These are phyloP conservation scores for Oithona nana DNA, from an alignment of 2,888 invertebrate genomes.

Conservation along the genomic window DNA sequence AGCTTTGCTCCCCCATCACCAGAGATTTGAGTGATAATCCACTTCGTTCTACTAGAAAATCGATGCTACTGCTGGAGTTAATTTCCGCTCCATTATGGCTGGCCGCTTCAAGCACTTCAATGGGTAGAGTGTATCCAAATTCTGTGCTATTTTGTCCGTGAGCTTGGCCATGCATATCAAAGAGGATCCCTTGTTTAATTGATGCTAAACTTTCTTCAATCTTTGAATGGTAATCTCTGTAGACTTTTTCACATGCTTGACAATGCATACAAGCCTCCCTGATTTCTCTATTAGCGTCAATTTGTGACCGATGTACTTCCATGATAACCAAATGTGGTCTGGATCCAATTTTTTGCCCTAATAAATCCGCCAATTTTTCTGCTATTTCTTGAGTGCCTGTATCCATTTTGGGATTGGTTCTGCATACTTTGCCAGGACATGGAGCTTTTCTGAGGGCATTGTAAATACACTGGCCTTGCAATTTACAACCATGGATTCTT, in stretches of 20 bases:
- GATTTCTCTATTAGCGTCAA: not conserved
- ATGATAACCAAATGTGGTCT: not conserved
- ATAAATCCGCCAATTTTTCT: not conserved
- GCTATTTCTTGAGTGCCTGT: not conserved
- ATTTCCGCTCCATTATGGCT: not conserved
- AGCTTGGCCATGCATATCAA: not conserved
- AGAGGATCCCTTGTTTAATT: not conserved
- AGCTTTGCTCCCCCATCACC: not conserved
- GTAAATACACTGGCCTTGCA: not conserved
- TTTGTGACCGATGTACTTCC: not conserved
- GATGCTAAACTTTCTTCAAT: not conserved
- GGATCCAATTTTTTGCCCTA: not conserved
- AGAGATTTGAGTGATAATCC: not conserved
- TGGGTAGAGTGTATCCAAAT: not conserved
- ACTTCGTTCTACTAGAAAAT: not conserved
- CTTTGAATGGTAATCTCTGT: not conserved
- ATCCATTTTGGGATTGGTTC: not conserved
- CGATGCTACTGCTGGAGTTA: not conserved
- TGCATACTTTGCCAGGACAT: not conserved
- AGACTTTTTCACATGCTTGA: not conserved
- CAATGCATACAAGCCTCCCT: not conserved
- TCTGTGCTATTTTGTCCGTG: not conserved
- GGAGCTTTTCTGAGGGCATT: not conserved
- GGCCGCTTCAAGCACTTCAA: not conserved
- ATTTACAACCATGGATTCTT: not conserved